Conservation (phyloP, 1,140 invertebrate genomes). For the Latrodectus geometricus region DNA sequence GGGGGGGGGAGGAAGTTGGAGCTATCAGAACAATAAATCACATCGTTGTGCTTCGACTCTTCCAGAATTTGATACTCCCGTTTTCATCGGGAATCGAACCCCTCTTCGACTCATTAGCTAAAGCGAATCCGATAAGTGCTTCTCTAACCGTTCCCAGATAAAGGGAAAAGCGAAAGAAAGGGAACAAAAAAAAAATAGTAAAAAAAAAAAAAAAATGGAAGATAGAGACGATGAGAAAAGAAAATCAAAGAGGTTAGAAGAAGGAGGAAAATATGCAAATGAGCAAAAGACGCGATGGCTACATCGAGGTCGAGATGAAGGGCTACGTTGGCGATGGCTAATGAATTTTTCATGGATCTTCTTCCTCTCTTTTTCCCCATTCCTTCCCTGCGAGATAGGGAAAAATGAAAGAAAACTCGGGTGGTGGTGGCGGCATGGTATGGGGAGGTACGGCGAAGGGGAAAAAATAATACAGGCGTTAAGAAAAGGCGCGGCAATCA, state of each 20-base stretch:
- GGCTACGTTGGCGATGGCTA: constrained; percentile 20
- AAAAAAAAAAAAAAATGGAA: constrained; percentile 16
- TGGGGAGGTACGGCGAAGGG: not conserved
- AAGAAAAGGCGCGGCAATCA: constrained; percentile 55
- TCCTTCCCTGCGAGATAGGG: constrained; percentile 15
- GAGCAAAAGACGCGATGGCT: not conserved
- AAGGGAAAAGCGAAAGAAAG: not conserved
- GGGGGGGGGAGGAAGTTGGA: too few species aligned
- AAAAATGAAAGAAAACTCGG: constrained; percentile 34
- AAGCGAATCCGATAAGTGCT: constrained; percentile 57
- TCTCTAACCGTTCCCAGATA: not conserved
- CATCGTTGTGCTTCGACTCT: not conserved
- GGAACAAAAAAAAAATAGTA: too few species aligned
- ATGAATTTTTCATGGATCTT: constrained; percentile 58
- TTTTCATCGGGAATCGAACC: constrained; percentile 46
- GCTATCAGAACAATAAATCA: constrained; percentile 38
- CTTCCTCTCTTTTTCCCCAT: constrained; percentile 9
- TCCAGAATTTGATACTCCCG: constrained; percentile 12
- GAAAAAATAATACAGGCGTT: constrained; percentile 42
- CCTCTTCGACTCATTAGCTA: constrained; percentile 52
- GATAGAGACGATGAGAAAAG: constrained; percentile 6
- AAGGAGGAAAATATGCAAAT: constrained; percentile 44
- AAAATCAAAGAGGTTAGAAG: constrained; percentile 32
- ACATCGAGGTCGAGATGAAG: constrained; percentile 6
- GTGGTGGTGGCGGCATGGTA: not conserved